Evolutionary conservation across 2,888 invertebrate species (phyloP), one percentile per base, ranked within the genome.

Genomic region (Spodoptera exigua): DNA sequence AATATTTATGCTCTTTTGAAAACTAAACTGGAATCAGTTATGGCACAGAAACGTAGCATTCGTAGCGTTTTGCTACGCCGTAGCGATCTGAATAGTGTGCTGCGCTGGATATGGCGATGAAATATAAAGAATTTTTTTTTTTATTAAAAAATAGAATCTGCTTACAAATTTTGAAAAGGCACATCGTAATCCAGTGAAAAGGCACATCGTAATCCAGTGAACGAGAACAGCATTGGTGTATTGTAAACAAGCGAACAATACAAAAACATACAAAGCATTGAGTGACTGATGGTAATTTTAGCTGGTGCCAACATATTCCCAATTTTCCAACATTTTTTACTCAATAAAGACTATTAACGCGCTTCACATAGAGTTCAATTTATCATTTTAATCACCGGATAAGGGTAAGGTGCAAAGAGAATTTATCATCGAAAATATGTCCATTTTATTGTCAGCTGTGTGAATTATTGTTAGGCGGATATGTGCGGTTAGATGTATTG

Each of bases 341-440:
- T 34, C 32, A n/a, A 35, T 21, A 39, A 40, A 48, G 59, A 52
- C 51, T 71, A 57, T 58, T 54, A 58, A 37, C 40, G 18, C 47
- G 51, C 37, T 59, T 59, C 51, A 40, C 51, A 47, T 59, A 59
- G 54, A 66, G 18, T 45, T 47, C 58, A 71, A 74, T 74, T 74
- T 61, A 75, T 74, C 64, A 74, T 68, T 70, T 59, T 61, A 53
- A 61, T 71, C 47, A 43, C 46, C 14, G 34, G 44, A 44, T 59
- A 61, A 52, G 46, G 37, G 14, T 35, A 48, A 40, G 40, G 40
- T 40, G 61, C 53, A 68, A 58, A 63, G 54, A 59, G 65, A 59
- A 66, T 64, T 68, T 55, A 53, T 74, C 74, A 76, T 74, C 71
- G 71, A 66, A 68, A 72, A 64, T 62, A 64, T 56, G 67, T 68